Percentiles rank a stretch among this genome's conserved stretches.
Evolutionary conservation across 2,797 vertebrate genomes (phyloP).

Genomic region (Morelia viridis): DNA sequence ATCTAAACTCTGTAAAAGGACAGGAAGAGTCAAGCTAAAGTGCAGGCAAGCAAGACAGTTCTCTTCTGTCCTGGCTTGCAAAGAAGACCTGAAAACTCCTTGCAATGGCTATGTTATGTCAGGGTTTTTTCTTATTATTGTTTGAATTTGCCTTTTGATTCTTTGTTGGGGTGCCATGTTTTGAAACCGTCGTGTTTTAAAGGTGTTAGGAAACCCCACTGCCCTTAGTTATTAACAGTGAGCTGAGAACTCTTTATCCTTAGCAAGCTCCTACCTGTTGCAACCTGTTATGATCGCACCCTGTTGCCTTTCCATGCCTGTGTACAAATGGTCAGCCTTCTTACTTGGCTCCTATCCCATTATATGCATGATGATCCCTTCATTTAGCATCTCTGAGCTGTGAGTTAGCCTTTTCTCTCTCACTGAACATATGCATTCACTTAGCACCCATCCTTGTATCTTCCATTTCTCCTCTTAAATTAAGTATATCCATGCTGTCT

Average conservation of each 20-base stretch:
- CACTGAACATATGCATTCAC: constrained; percentile 13
- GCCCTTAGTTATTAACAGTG: neutral
- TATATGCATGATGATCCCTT: neutral
- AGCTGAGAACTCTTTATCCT: neutral
- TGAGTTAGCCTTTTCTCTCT: neutral
- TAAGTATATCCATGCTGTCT: constrained; percentile 19
- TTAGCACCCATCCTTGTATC: constrained; percentile 5
- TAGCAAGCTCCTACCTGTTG: too few relatives aligned
- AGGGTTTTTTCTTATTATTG: neutral
- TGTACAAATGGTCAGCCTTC: constrained; percentile 27
- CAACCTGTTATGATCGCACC: neutral
- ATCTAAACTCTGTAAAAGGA: neutral
- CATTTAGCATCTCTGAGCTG: neutral
- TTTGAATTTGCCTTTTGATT: neutral
- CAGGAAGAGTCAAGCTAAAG: neutral
- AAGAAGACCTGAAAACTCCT: neutral
- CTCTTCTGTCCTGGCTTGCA: neutral
- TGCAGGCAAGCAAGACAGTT: neutral
- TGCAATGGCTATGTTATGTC: neutral
- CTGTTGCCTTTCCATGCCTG: neutral
- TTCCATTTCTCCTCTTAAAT: neutral
- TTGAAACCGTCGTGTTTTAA: neutral
- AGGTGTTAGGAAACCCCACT: fast-evolving
- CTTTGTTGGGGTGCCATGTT: neutral
- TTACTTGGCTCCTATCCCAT: constrained; percentile 21